A percentile compares a stretch with the other conserved stretches of the same genome.
These are phyloP conservation scores for Trachelus stipa DNA, from an alignment of 2,888 invertebrate species.

Conservation along the genomic window DNA sequence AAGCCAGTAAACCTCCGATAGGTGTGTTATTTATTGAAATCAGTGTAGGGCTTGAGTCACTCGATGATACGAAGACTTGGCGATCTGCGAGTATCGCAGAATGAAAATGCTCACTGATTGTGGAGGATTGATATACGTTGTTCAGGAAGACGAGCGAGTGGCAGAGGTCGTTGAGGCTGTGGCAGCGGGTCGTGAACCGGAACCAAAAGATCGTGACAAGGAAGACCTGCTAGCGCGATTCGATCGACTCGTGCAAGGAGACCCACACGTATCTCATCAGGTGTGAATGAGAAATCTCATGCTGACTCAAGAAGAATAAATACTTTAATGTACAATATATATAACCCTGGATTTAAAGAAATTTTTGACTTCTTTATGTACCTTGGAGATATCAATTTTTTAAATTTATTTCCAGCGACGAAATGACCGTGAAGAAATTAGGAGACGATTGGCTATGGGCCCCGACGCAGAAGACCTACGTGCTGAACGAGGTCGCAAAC, in stretches of 20 bases:
- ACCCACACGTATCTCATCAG: conserved; percentile 43
- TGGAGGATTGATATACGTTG: conserved; percentile 38
- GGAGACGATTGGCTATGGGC: conserved; percentile 88
- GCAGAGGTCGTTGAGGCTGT: conserved; percentile 50
- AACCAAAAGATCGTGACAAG: conserved; percentile 48
- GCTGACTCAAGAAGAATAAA: conserved; percentile 1
- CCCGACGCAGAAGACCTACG: conserved; percentile 82
- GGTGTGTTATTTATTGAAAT: neutral
- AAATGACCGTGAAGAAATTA: conserved; percentile 93
- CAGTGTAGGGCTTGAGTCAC: neutral
- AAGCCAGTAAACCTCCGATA: neutral
- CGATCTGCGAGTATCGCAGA: neutral
- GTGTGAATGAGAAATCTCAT: conserved; percentile 32
- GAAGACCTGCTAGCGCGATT: conserved; percentile 59
- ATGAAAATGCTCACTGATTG: conserved; percentile 20
- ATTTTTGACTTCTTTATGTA: neutral
- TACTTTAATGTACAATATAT: neutral
- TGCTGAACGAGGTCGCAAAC: conserved; percentile 83
- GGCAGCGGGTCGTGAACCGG: conserved; percentile 44
- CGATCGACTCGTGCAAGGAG: conserved; percentile 51
- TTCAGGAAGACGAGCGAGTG: conserved; percentile 49
- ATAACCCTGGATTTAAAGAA: neutral
- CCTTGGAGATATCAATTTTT: conserved; percentile 8
- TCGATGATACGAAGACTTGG: neutral
- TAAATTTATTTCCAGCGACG: conserved; percentile 74